These are phyloP conservation scores for Pemphredon lugubris DNA, from an alignment of 2,888 invertebrate genomes.

Conservation along the genomic window DNA sequence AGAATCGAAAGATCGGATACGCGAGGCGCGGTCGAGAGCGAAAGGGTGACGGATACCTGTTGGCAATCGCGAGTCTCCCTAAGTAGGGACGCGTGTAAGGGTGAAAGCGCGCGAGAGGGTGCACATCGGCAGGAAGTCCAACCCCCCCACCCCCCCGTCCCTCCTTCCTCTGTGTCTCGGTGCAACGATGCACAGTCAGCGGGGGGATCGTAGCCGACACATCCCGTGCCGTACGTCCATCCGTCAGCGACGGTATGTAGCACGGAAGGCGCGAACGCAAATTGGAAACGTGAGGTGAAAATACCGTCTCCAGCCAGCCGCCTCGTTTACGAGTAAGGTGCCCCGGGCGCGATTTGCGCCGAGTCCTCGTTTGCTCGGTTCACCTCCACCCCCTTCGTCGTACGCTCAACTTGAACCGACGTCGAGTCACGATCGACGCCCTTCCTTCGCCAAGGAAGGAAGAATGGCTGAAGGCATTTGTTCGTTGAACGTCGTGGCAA, in stretches of 20 bases:
- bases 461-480: constrained; percentile 53
- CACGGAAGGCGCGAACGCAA: constrained; percentile 63
- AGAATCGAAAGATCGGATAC: too few relatives aligned
- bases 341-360: constrained; percentile 29
- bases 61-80: too few relatives aligned
- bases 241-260: constrained; percentile 43
- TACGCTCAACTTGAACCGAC: not conserved
- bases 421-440: constrained; percentile 59
- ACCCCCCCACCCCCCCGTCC: not conserved
- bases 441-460: constrained; percentile 23
- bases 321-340: constrained; percentile 29
- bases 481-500: constrained; percentile 47
- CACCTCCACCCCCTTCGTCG: not conserved
- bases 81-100: constrained; percentile 2
- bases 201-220: not conserved
- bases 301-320: constrained; percentile 34
- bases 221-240: constrained; percentile 51
- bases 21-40: not conserved
- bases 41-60: constrained; percentile 63
- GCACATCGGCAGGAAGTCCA: constrained; percentile 13
- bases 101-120: constrained; percentile 8
- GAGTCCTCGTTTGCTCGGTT: constrained; percentile 43
- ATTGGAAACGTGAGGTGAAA: constrained; percentile 74
- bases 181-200: not conserved
- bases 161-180: not conserved